A percentile compares a stretch with the other conserved stretches of the same genome.
These are phyloP conservation scores for Verasper variegatus DNA, from an alignment of 2,113 vertebrate species.

Conservation along the genomic window DNA sequence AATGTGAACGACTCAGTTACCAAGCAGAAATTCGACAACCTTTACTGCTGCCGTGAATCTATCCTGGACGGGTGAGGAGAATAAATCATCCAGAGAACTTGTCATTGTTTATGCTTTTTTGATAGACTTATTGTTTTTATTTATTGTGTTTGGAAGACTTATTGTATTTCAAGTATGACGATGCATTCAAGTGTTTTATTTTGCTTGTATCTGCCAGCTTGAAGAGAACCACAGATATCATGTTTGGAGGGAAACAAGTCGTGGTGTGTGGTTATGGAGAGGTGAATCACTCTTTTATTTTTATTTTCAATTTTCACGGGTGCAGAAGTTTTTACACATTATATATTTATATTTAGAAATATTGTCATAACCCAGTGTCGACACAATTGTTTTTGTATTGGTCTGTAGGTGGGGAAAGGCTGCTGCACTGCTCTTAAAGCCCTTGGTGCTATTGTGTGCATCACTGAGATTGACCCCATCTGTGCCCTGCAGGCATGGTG, in stretches of 20 bases:
- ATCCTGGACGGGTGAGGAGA: constrained; percentile 95
- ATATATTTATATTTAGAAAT: constrained; percentile 1
- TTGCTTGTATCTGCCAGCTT: constrained; percentile 80
- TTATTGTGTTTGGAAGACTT: not conserved
- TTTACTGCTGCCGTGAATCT: constrained; percentile 98
- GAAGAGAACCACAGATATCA: constrained; percentile 99
- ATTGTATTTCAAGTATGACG: constrained; percentile 3
- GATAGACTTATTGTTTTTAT: not conserved
- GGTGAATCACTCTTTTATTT: constrained; percentile 81
- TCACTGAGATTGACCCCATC: constrained; percentile 99
- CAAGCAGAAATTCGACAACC: constrained; percentile 99
- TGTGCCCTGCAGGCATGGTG: constrained; percentile 98
- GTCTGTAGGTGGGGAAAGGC: constrained; percentile 92
- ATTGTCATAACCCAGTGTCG: not conserved
- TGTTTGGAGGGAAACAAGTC: constrained; percentile 99
- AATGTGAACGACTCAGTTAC: constrained; percentile 99
- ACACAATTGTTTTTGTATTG: not conserved
- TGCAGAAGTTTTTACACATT: not conserved
- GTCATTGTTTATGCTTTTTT: not conserved
- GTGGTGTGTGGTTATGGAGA: constrained; percentile 99
- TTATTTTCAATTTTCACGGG: not conserved
- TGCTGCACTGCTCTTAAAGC: constrained; percentile 98
- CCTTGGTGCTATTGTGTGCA: constrained; percentile 94
- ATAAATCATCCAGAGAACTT: not conserved
- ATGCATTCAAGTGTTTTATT: constrained; percentile 9